Conservation (phyloP, 2,797 vertebrate species). For the Oreochromis grahami region DNA sequence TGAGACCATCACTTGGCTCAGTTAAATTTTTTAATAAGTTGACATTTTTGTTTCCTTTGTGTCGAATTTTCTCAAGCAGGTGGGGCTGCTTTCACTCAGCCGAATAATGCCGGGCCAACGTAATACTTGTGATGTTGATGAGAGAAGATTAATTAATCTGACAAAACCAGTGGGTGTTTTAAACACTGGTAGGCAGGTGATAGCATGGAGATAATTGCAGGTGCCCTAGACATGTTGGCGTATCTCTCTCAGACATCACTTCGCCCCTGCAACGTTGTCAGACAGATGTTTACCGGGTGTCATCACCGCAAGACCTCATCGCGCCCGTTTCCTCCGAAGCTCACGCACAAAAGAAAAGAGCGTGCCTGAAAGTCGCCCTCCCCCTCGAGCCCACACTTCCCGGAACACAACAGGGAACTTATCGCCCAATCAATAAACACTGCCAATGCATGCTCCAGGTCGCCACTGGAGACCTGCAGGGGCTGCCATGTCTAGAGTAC, state of each 20-base stretch:
- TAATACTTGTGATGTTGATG: not conserved
- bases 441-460: slow-evolving; percentile 46
- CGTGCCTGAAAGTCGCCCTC: slow-evolving; percentile 19
- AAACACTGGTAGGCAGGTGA: slow-evolving; percentile 3
- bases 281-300: slow-evolving; percentile 48
- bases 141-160: slow-evolving; percentile 35
- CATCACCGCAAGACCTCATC: slow-evolving; percentile 37
- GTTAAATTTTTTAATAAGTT: not conserved
- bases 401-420: slow-evolving; percentile 33
- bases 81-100: not conserved
- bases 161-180: not conserved
- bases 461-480: slow-evolving; percentile 45
- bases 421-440: slow-evolving; percentile 61
- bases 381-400: not conserved
- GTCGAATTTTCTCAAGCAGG: not conserved
- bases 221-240: not conserved
- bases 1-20: not conserved
- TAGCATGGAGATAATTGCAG: not conserved
- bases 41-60: not conserved
- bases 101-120: not conserved
- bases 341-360: not conserved
- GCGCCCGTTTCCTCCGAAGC: not conserved
- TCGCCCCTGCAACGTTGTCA: slow-evolving; percentile 11
- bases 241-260: slow-evolving; percentile 21
- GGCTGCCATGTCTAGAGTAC: slow-evolving; percentile 42